Evolutionary conservation across 2,797 vertebrate species (phyloP).

Genomic region (Spinibarbus caldwelli): DNA sequence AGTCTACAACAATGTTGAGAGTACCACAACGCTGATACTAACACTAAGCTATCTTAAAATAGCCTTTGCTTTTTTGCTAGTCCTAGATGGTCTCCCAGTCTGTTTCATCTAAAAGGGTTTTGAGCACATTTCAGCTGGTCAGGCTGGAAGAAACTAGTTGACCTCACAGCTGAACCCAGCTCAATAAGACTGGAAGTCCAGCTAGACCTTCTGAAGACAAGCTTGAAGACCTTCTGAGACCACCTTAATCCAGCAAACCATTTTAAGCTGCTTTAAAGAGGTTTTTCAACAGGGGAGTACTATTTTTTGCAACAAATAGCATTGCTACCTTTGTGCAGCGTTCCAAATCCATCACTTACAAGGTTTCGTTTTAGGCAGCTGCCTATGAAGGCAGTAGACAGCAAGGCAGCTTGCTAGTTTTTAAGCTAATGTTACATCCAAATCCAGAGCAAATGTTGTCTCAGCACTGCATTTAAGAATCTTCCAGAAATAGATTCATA

Average conservation of each 20-base stretch:
- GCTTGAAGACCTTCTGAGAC: neutral
- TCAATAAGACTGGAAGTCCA: no score
- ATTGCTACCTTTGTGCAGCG: neutral
- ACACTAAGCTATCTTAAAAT: neutral
- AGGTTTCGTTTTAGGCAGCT: neutral
- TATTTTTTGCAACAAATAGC: constrained; percentile 2
- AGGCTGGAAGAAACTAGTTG: neutral
- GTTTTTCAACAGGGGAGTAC: neutral
- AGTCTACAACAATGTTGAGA: neutral
- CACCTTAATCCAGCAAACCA: neutral
- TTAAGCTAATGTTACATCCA: constrained; percentile 18
- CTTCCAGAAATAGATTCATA: constrained; percentile 3
- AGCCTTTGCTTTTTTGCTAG: neutral
- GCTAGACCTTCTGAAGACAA: neutral
- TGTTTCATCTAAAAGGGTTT: neutral
- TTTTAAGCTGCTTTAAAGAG: neutral
- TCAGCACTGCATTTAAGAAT: constrained; percentile 2
- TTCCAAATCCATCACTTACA: neutral
- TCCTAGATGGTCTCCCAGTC: neutral
- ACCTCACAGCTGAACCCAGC: neutral
- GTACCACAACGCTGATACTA: neutral
- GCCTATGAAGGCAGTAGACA: constrained; percentile 11
- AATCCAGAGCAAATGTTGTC: constrained; percentile 19
- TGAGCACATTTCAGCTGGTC: neutral
- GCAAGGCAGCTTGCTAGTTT: neutral